These are phyloP conservation scores for Hesperophylax magnus DNA, from an alignment of 1,140 invertebrate species.

Conservation along the genomic window DNA sequence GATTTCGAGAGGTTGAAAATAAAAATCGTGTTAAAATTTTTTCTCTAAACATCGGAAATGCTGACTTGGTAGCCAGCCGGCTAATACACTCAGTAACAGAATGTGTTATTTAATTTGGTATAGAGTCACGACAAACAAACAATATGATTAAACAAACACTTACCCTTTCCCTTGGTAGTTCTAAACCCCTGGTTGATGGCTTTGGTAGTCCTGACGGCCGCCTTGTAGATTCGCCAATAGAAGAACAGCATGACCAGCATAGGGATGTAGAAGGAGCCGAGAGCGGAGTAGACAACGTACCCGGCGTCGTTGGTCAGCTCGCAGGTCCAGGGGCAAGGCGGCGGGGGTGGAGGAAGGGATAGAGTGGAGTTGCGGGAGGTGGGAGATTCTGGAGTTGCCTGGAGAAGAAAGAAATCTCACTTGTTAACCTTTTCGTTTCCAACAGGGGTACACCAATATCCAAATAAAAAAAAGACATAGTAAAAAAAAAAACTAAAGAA, in stretches of 20 bases:
- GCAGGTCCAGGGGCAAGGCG: conserved; percentile 86
- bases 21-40: too few relatives aligned
- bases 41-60: too few relatives aligned
- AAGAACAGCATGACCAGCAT: conserved; percentile 97
- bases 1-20: too few relatives aligned
- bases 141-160: not conserved
- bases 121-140: too few relatives aligned
- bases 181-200: conserved; percentile 94
- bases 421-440: not conserved
- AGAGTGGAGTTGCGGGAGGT: conserved; percentile 51
- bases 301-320: conserved; percentile 92
- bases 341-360: conserved; percentile 61
- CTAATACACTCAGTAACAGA: too few relatives aligned
- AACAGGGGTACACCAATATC: too few relatives aligned
- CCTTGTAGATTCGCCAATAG: conserved; percentile 95
- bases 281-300: conserved; percentile 88
- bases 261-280: conserved; percentile 96
- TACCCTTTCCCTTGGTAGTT: conserved; percentile 83
- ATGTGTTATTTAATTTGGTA: too few relatives aligned
- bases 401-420: not conserved
- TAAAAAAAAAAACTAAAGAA: too few relatives aligned
- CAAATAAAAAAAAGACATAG: too few relatives aligned
- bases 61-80: too few relatives aligned
- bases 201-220: conserved; percentile 89
- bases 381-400: conserved; percentile 50